Evolutionary conservation across 2,888 invertebrate species (phyloP).

Genomic region (Nomada ruficornis): DNA sequence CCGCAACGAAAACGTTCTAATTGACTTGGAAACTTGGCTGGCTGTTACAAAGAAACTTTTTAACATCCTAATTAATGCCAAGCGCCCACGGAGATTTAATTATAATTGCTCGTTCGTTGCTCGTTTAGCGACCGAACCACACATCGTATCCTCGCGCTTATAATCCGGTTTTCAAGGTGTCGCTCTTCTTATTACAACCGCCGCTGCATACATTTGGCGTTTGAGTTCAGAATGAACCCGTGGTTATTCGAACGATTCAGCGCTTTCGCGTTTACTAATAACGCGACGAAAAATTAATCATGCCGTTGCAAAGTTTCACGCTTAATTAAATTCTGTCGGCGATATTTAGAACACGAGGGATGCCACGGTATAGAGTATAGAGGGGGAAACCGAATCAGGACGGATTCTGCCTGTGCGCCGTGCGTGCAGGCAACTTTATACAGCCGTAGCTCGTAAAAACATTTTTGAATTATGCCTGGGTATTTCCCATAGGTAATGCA

Average conservation of each 20-base stretch:
- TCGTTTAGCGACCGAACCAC: not conserved
- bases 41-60: slow-evolving; percentile 38
- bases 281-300: slow-evolving; percentile 53
- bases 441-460: slow-evolving; percentile 36
- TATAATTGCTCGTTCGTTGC: slow-evolving; percentile 29
- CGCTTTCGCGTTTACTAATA: not conserved
- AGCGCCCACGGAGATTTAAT: slow-evolving; percentile 39
- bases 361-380: not conserved
- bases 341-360: not conserved
- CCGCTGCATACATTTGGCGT: not conserved
- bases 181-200: not conserved
- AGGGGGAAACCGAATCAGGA: not conserved
- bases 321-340: slow-evolving; percentile 63
- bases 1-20: slow-evolving; percentile 34
- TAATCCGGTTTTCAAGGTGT: not conserved
- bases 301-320: slow-evolving; percentile 44
- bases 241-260: slow-evolving; percentile 19
- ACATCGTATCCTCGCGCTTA: not conserved
- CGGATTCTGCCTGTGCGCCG: slow-evolving; percentile 9
- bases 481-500: slow-evolving; percentile 56
- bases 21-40: slow-evolving; percentile 40
- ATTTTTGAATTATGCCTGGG: slow-evolving; percentile 44
- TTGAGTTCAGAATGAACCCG: not conserved
- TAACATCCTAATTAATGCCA: slow-evolving; percentile 49
- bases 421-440: slow-evolving; percentile 17